Conservation (phyloP, 1,140 invertebrate genomes). For the Drosophila ambigua region DNA sequence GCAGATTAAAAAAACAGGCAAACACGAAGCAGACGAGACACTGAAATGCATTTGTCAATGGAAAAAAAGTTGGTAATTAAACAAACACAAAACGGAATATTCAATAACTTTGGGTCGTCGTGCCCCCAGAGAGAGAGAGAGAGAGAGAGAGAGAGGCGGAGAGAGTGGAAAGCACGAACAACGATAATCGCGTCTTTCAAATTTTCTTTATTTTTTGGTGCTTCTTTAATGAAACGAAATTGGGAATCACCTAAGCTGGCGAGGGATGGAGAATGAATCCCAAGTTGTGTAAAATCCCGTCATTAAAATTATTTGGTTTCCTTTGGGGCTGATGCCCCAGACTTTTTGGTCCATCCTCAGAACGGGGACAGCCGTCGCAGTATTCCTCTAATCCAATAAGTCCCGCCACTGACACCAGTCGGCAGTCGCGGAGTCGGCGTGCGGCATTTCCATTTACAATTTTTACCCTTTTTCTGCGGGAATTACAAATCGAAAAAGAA, state of each 20-base stretch:
- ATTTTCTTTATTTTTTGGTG: constrained; percentile 3
- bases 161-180: constrained; percentile 40
- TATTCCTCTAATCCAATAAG: constrained; percentile 67
- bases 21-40: constrained; percentile 49
- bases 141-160: background rate
- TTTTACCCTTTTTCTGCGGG: constrained; percentile 64
- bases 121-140: background rate
- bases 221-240: constrained; percentile 23
- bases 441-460: constrained; percentile 18
- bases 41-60: constrained; percentile 65
- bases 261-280: constrained; percentile 27
- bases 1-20: constrained; percentile 66
- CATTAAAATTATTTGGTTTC: constrained; percentile 44
- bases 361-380: constrained; percentile 12
- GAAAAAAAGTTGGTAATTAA: constrained; percentile 78
- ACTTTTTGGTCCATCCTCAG: background rate
- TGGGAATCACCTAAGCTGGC: no score
- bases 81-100: constrained; percentile 80
- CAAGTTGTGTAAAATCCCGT: constrained; percentile 41
- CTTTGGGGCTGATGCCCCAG: no score
- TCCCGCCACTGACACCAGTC: constrained; percentile 34
- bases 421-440: background rate
- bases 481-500: constrained; percentile 55
- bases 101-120: constrained; percentile 62
- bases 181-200: constrained; percentile 68